Conservation (phyloP, 2,113 vertebrate species). For the Notothenia rossii region DNA sequence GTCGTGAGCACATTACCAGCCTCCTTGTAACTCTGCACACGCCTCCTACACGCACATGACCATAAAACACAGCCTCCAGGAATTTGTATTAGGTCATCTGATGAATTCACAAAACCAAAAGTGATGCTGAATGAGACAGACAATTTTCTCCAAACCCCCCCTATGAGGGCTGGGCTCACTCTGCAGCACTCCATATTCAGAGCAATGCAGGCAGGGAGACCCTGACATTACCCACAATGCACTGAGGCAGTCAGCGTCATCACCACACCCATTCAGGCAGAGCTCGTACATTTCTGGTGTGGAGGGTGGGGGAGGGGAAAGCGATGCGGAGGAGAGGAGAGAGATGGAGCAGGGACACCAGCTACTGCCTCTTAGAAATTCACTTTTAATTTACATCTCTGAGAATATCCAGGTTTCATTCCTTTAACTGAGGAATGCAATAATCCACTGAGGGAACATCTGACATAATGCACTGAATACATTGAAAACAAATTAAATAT, state of each 20-base stretch:
- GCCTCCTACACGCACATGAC: conserved; percentile 39
- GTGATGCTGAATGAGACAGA: background rate
- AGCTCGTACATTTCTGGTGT: conserved; percentile 58
- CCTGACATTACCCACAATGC: conserved; percentile 83
- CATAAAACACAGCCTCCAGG: conserved; percentile 7
- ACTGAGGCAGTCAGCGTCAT: conserved; percentile 69
- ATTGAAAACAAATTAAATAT: conserved; percentile 14
- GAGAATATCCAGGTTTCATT: conserved; percentile 22
- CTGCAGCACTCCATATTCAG: conserved; percentile 69
- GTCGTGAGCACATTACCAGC: conserved; percentile 50
- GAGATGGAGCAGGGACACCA: conserved; percentile 53
- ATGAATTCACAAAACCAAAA: conserved; percentile 15
- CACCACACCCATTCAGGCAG: conserved; percentile 81
- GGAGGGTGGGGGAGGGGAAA: conserved; percentile 72
- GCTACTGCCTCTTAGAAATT: conserved; percentile 47
- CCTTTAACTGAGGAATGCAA: conserved; percentile 16
- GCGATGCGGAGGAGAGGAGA: conserved; percentile 46
- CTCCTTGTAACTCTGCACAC: conserved; percentile 45
- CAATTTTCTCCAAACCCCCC: conserved; percentile 7
- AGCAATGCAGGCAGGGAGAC: conserved; percentile 75
- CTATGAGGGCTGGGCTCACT: conserved; percentile 4
- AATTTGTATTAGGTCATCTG: conserved; percentile 23
- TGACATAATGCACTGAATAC: no score
- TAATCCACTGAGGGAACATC: conserved; percentile 13
- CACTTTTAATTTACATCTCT: conserved; percentile 47